phyloP scores from a whole-genome alignment of 2,113 vertebrate species.

The Heterotilapia buettikoferi region DNA sequence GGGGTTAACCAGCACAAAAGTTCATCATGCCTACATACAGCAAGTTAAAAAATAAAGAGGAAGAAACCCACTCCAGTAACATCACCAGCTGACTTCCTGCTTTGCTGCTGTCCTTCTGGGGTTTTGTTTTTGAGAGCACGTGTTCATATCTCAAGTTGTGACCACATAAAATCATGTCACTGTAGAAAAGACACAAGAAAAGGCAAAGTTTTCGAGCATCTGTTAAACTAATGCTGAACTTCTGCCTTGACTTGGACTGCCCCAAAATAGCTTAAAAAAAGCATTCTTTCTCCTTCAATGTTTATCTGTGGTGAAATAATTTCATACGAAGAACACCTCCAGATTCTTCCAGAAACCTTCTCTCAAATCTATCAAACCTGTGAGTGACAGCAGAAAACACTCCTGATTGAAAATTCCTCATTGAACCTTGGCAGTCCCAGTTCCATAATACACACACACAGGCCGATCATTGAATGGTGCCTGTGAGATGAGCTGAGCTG shows the following conservation, averaged over 20 bases:
- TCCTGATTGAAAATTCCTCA: constrained; percentile 28
- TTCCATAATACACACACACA: neutral
- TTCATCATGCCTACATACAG: neutral
- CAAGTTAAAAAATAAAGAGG: neutral
- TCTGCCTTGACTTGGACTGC: neutral
- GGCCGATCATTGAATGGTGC: neutral
- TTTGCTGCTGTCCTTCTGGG: neutral
- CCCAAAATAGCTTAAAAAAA: neutral
- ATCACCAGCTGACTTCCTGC: neutral
- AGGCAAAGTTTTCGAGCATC: neutral
- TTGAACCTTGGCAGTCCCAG: constrained; percentile 4
- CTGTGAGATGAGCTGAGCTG: constrained; percentile 31
- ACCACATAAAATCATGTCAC: neutral
- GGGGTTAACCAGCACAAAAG: neutral
- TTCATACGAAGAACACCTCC: neutral
- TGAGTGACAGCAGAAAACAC: neutral
- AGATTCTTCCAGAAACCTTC: neutral
- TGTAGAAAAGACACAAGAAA: neutral
- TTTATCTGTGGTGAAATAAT: neutral
- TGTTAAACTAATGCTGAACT: neutral
- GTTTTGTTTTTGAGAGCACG: neutral
- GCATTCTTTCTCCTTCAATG: neutral
- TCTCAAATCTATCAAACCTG: neutral
- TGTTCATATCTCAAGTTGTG: neutral
- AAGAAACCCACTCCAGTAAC: neutral